Evolutionary conservation across 2,888 invertebrate species (phyloP).

Genomic region (Rhingia rostrata): DNA sequence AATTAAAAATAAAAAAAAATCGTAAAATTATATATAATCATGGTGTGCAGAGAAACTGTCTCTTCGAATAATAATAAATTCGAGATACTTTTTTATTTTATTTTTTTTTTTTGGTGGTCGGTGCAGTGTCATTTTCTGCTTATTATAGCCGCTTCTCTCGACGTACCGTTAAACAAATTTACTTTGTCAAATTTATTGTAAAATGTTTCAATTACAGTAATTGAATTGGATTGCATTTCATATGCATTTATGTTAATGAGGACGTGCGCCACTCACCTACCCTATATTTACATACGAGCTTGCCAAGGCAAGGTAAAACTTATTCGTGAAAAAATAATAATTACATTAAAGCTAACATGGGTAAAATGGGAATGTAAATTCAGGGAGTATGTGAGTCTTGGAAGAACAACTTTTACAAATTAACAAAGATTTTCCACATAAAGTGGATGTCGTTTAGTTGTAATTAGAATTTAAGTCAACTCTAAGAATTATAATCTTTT

Average conservation of each 20-base stretch:
- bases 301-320: no score
- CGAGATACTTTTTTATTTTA: slow-evolving; percentile 22
- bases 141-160: slow-evolving; percentile 20
- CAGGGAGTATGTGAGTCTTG: no score
- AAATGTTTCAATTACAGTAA: slow-evolving; percentile 71
- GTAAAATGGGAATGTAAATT: background rate
- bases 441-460: no score
- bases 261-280: slow-evolving; percentile 24
- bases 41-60: background rate
- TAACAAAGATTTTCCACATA: no score
- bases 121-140: slow-evolving; percentile 24
- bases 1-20: slow-evolving; percentile 28
- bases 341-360: slow-evolving; percentile 3
- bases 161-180: slow-evolving; percentile 49
- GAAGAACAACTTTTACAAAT: no score
- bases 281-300: background rate
- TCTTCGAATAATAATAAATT: slow-evolving; percentile 1
- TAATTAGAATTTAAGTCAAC: no score
- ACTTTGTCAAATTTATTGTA: slow-evolving; percentile 71
- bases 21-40: slow-evolving; percentile 49
- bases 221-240: slow-evolving; percentile 70
- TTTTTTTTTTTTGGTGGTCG: background rate
- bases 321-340: slow-evolving; percentile 22
- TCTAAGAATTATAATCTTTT: no score
- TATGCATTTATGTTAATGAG: slow-evolving; percentile 72